Evolutionary conservation across 1,140 invertebrate species (phyloP).

Genomic region (Drosophila truncata): DNA sequence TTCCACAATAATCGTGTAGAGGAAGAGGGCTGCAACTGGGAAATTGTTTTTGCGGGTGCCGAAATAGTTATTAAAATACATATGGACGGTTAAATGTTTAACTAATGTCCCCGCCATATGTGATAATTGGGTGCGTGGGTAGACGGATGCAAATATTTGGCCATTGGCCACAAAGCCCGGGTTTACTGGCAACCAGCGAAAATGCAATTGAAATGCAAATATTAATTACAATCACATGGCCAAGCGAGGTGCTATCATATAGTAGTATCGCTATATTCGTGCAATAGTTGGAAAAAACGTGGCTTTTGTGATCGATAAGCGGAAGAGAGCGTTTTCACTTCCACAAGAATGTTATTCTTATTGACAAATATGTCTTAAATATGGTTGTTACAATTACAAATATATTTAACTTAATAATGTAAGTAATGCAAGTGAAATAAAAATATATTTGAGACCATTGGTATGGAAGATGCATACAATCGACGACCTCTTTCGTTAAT

Average conservation of each 20-base stretch:
- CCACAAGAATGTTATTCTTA: background rate
- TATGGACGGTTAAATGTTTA: constrained; percentile 53
- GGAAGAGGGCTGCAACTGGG: background rate
- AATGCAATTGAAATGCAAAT: constrained; percentile 54
- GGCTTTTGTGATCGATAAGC: background rate
- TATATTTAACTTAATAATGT: background rate
- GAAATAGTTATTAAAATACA: constrained; percentile 73
- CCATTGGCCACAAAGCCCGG: constrained; percentile 33
- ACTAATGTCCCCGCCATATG: constrained; percentile 51
- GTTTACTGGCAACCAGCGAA: constrained; percentile 23
- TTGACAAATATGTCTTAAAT: background rate
- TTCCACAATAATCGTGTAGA: constrained; percentile 18
- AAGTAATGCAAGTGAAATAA: background rate
- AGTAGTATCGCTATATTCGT: background rate
- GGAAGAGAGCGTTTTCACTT: background rate
- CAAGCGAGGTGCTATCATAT: constrained; percentile 4
- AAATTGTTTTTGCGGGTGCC: constrained; percentile 37
- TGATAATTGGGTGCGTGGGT: constrained; percentile 45
- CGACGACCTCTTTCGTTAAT: background rate
- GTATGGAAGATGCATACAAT: background rate
- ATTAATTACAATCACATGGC: constrained; percentile 46
- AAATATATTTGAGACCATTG: background rate
- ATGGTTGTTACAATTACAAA: background rate
- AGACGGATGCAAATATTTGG: constrained; percentile 38
- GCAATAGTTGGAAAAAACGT: background rate